Percentiles rank a stretch among this genome's conserved stretches.
Conservation (phyloP, 2,797 vertebrate genomes). For the Molossus alvarezi region DNA sequence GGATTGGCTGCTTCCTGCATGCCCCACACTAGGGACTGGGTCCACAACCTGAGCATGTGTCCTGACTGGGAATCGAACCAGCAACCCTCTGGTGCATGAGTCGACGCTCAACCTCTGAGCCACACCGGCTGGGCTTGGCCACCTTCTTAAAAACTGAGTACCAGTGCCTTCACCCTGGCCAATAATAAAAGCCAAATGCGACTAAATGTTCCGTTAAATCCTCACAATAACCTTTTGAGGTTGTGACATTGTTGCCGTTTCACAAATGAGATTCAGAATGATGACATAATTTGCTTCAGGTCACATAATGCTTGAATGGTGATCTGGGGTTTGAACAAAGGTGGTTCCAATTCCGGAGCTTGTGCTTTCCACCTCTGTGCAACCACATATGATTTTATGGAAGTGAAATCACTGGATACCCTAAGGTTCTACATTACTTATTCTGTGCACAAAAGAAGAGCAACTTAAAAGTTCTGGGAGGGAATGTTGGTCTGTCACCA, state of each 20-base stretch:
- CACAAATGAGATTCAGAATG: neutral
- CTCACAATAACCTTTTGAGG: neutral
- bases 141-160: neutral
- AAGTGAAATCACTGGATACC: neutral
- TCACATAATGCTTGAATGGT: neutral
- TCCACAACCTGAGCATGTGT: too few relatives aligned
- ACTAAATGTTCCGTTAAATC: neutral
- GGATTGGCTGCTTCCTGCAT: too few relatives aligned
- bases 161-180: neutral
- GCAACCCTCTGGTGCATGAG: too few relatives aligned
- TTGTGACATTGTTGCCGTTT: neutral
- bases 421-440: neutral
- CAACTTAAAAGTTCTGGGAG: neutral
- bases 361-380: neutral
- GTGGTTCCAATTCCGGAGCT: neutral
- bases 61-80: too few relatives aligned
- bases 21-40: too few relatives aligned
- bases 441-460: neutral
- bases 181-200: constrained; percentile 51
- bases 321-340: neutral
- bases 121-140: neutral
- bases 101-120: too few relatives aligned
- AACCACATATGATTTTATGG: constrained; percentile 10
- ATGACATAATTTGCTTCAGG: neutral
- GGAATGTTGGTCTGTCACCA: neutral